Evolutionary conservation across 2,888 invertebrate species (phyloP).

Genomic region (Drosophila kambysellisi): DNA sequence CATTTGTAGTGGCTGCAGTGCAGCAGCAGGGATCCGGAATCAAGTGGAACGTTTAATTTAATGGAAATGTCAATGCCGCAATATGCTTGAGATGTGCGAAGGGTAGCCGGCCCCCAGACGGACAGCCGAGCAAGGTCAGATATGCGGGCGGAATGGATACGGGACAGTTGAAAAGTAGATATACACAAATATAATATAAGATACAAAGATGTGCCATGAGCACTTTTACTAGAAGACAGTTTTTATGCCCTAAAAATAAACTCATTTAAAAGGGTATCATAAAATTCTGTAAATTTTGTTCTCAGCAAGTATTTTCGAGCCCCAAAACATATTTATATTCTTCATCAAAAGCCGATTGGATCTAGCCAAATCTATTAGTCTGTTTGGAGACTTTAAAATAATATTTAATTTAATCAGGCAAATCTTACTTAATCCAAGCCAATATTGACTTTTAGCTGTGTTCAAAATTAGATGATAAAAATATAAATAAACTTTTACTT

Average conservation of each 20-base stretch:
- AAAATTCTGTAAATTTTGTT: neutral
- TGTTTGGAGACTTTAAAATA: neutral
- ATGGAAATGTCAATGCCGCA: slow-evolving; percentile 70
- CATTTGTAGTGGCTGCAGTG: slow-evolving; percentile 47
- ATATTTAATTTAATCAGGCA: neutral
- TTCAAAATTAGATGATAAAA: neutral
- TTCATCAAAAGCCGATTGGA: too few species aligned
- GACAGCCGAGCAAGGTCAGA: slow-evolving; percentile 28
- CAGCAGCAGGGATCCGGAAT: neutral
- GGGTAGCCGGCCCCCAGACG: slow-evolving; percentile 12
- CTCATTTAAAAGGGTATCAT: neutral
- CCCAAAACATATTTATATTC: neutral
- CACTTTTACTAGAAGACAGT: neutral
- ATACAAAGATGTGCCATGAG: slow-evolving; percentile 1
- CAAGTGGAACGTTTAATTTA: slow-evolving; percentile 40
- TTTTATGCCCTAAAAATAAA: neutral
- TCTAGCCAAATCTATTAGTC: neutral
- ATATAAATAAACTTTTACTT: slow-evolving; percentile 1
- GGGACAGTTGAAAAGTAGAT: slow-evolving; percentile 1
- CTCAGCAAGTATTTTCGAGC: neutral
- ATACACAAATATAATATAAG: neutral
- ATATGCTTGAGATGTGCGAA: slow-evolving; percentile 39
- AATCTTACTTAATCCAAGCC: neutral
- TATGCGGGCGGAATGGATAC: slow-evolving; percentile 24
- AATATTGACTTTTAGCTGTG: neutral